Evolutionary conservation across 92 coral and sea anemone species (phyloP).

Genomic region (Muricea muricata): DNA sequence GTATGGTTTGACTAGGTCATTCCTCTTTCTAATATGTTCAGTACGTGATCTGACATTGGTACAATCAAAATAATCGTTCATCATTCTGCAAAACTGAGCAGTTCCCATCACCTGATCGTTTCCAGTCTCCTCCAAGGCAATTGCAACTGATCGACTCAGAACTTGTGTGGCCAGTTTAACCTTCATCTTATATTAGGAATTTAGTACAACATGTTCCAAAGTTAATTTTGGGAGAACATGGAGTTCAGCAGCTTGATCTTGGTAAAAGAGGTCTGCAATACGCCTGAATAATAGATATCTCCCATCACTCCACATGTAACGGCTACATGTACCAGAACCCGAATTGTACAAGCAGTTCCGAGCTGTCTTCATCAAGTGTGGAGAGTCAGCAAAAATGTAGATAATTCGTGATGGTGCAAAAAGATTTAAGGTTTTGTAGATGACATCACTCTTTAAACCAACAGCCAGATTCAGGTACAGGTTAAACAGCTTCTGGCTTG

Average conservation of each 20-base stretch:
- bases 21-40: constrained; percentile 69
- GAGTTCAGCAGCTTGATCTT: constrained; percentile 14
- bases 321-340: constrained; percentile 25
- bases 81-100: no score
- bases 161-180: constrained; percentile 36
- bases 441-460: not conserved
- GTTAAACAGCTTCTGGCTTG: not conserved
- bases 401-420: constrained; percentile 13
- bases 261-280: constrained; percentile 30
- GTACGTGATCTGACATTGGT: constrained; percentile 57
- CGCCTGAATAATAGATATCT: constrained; percentile 7
- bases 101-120: no score
- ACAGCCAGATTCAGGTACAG: not conserved
- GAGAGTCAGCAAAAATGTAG: constrained; percentile 22
- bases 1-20: constrained; percentile 73
- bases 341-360: constrained; percentile 34
- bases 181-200: constrained; percentile 17
- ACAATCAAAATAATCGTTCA: no score
- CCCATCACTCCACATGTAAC: constrained; percentile 42
- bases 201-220: constrained; percentile 34
- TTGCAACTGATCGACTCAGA: constrained; percentile 16
- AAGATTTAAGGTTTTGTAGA: constrained; percentile 28
- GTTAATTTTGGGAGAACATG: constrained; percentile 21
- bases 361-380: constrained; percentile 38
- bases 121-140: constrained; percentile 2